Conservation (phyloP, 1,140 invertebrate genomes). For the Drosophila repleta region DNA sequence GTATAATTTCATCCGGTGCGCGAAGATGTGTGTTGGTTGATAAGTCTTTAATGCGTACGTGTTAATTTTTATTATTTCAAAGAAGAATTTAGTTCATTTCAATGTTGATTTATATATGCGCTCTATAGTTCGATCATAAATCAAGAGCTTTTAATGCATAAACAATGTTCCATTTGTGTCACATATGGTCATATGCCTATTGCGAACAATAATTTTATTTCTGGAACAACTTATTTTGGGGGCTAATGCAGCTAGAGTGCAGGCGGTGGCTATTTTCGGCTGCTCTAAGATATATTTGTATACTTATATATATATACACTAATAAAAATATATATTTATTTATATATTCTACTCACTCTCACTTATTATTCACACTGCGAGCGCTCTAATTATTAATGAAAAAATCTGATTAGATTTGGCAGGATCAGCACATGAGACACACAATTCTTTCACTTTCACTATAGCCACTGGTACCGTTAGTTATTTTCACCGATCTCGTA, state of each 20-base stretch:
- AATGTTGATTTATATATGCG: slow-evolving; percentile 16
- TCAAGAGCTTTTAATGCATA: slow-evolving; percentile 25
- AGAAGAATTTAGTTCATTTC: neutral
- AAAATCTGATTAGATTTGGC: slow-evolving; percentile 10
- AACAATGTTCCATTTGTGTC: slow-evolving; percentile 48
- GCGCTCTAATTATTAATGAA: slow-evolving; percentile 13
- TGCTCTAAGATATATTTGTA: neutral
- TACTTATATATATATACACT: neutral
- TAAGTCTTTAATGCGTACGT: slow-evolving; percentile 54
- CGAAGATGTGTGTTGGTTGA: slow-evolving; percentile 39
- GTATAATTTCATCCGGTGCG: slow-evolving; percentile 64
- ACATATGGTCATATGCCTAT: slow-evolving; percentile 19
- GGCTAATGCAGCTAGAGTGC: slow-evolving; percentile 12
- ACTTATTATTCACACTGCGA: slow-evolving; percentile 29
- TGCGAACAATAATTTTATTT: slow-evolving; percentile 52
- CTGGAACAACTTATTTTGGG: slow-evolving; percentile 59
- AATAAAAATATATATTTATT: slow-evolving; percentile 7
- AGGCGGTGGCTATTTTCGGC: slow-evolving; percentile 49
- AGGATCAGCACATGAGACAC: slow-evolving; percentile 22
- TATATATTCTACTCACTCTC: slow-evolving; percentile 26
- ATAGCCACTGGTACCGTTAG: slow-evolving; percentile 25
- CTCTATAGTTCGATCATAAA: slow-evolving; percentile 9
- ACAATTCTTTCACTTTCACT: slow-evolving; percentile 38
- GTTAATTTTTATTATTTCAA: slow-evolving; percentile 6
- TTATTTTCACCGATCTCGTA: neutral